Base-by-base conservation (phyloP, 2,888 invertebrate species). In the Osmoderma eremita region DNA sequence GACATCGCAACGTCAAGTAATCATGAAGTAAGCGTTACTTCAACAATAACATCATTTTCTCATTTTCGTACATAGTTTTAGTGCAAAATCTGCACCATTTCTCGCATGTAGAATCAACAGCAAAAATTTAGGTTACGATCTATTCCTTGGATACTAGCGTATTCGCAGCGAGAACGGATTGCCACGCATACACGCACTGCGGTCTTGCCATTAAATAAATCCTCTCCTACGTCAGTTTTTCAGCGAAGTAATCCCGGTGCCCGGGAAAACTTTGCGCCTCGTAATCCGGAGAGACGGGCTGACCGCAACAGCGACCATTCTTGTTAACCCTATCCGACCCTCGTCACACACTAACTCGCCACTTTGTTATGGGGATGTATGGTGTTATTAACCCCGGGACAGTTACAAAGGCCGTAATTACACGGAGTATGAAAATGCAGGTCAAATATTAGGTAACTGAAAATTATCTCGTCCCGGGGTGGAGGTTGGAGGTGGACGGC, bases 281-380 rank as follows among this genome's bases (percentile, higher is more conserved):
- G 72, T 71, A 70, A 70, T 70, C 70, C 70, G 63, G 61, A 56
- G 70, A 72, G 71, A 73, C 71, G 70, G 63, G 65, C 71, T 71
- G 71, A 69, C 71, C 72, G 69, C 69, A 68, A 58, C 69, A 71
- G 64, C 68, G 71, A 67, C 68, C 70, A 62, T 65, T 62, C 71
- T 70, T 66, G 67, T 72, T 73, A 73, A 73, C 73, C 73, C 72
- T 70, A 71, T 71, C 72, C 67, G 68, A 73, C 72, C 73, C 73
- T 73, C 70, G 72, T 72, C 73, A 72, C 70, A 65, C 66, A 70
- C 70, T 72, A 72, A 72, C 72, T 72, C 70, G 66, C 70, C 70
- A 71, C 73, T 71, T 70, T 72, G 71, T 72, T 71, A 70, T 72
- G 58, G 70, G 69, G 68, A 72, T 71, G 71, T 69, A 70, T 68